Percentiles rank a stretch among this genome's conserved stretches.
phyloP scores from a whole-genome alignment of 2,113 vertebrate species.

The Myotis davidii region DNA sequence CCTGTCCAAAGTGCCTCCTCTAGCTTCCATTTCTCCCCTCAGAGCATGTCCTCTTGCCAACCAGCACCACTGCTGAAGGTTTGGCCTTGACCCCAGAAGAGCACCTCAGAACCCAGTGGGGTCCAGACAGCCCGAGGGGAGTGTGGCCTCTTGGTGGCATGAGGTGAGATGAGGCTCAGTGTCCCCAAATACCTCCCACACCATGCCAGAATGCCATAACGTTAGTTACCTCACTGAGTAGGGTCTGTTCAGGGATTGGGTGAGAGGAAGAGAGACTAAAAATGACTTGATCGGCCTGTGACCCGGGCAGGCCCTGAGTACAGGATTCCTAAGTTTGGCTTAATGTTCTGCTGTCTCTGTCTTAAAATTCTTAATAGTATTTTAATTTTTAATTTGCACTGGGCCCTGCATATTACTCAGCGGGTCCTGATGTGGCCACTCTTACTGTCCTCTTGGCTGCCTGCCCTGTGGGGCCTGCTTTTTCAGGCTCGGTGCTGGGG shows the following conservation, averaged over 20 bases:
- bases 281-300: no score
- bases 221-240: no score
- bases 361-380: neutral
- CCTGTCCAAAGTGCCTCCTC: neutral
- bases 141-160: neutral
- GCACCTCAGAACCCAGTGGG: accelerated
- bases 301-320: neutral
- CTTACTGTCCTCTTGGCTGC: neutral
- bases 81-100: neutral
- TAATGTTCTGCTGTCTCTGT: neutral
- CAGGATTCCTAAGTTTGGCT: neutral
- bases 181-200: neutral
- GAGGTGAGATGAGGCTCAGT: neutral
- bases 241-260: neutral
- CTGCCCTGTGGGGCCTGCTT: neutral
- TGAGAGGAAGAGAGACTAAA: neutral
- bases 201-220: neutral
- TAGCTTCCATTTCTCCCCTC: neutral
- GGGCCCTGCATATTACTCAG: neutral
- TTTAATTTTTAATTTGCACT: neutral
- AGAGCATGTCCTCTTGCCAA: neutral
- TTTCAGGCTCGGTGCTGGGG: neutral
- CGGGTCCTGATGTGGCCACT: neutral
- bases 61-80: neutral
- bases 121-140: neutral